Base-by-base conservation (phyloP, 2,888 invertebrate species). In the Lycophotia porphyrea region DNA sequence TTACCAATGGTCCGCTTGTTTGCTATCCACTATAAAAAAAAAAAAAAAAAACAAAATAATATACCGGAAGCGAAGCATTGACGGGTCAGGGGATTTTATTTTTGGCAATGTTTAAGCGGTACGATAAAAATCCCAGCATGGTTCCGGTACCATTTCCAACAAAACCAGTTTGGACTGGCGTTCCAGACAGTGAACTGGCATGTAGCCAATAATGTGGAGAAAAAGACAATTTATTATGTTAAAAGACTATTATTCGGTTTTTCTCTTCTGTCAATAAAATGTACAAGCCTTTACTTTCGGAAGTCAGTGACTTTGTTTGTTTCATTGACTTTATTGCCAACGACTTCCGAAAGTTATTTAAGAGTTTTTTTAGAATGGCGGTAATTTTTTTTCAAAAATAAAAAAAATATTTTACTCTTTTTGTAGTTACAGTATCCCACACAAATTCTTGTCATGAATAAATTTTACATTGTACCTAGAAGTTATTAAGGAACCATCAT, bases 51-150 rank as follows among this genome's bases (percentile, higher is more conserved):
- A 61, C 36, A 52, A 39, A 27, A 42, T n/a, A 42, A 31, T 24
- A 39, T 24, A 47, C 18, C 24, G 27, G 60, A 76, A 61, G 18
- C 4, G 1, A 31, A 39, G 27, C 49, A 36, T 61, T 31, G 60
- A 31, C 61, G 11, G 24, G 27, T 27, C 31, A 24, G 44, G 31
- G 63, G 47, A 64, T 34, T 11, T 11, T 58, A 39, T 65, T 76
- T 73, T 78, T 77, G 74, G 64, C 49, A 49, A n/a, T 74, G 47
- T 64, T 64, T 58, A 78, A 80, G 47, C 74, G 21, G 64, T 65
- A 74, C 49, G 31, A 74, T 78, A 78, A 65, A 77, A 78, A 58
- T 52, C 47, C 34, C 64, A 65, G 58, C 64, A 49, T 74, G 49
- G 44, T 31, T 80, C 81, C 77, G 81, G 74, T 65, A 1, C 64